phyloP scores from a whole-genome alignment of 2,888 invertebrate genomes.

The Noctua fimbriata region DNA sequence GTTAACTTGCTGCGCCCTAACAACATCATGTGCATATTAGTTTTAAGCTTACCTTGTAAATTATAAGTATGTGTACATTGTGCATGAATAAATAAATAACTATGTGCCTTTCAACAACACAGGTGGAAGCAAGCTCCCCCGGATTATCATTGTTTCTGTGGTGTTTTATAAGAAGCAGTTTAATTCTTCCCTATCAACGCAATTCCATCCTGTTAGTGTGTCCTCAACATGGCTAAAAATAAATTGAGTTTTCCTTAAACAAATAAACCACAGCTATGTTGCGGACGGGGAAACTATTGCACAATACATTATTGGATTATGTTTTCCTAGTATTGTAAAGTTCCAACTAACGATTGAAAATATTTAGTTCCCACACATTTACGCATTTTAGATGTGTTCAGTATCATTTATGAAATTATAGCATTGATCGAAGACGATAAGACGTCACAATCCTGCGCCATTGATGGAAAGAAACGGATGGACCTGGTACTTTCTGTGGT shows the following conservation, averaged over 20 bases:
- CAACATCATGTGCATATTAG: too few species aligned
- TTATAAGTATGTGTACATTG: too few species aligned
- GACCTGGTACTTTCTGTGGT: neutral
- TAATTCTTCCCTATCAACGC: neutral
- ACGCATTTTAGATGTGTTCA: neutral
- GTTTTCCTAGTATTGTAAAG: neutral
- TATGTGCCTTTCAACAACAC: neutral
- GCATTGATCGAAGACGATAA: neutral
- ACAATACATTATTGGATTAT: neutral
- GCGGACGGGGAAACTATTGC: neutral
- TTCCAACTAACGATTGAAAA: neutral
- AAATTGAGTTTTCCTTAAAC: neutral
- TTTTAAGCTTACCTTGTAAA: too few species aligned
- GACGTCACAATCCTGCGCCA: neutral
- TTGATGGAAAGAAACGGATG: neutral
- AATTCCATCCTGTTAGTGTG: neutral
- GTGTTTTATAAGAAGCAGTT: neutral
- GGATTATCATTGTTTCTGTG: neutral
- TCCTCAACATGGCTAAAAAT: neutral
- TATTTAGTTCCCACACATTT: neutral
- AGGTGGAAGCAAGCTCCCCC: neutral
- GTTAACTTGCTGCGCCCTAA: too few species aligned
- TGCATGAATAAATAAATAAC: too few species aligned
- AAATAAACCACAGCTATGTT: neutral
- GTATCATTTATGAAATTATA: neutral